Evolutionary conservation across 2,888 invertebrate genomes (phyloP).

Genomic region (Rhingia campestris): DNA sequence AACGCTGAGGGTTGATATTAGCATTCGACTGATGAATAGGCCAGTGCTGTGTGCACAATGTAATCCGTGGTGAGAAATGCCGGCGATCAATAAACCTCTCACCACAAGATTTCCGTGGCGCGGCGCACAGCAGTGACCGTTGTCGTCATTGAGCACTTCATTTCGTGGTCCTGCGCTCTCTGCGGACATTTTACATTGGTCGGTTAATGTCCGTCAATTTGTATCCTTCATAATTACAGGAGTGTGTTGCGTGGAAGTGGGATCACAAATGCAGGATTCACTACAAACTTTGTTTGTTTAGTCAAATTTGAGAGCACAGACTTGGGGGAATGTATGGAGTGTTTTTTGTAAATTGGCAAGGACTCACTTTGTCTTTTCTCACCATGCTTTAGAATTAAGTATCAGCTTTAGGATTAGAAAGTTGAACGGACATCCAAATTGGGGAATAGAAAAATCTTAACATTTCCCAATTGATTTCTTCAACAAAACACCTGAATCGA

Average conservation of each 20-base stretch:
- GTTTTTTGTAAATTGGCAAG: no score
- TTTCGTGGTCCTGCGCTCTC: constrained; percentile 53
- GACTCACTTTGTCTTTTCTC: no score
- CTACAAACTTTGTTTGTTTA: constrained; percentile 13
- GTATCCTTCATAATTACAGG: constrained; percentile 72
- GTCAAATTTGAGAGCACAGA: constrained; percentile 29
- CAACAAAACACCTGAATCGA: no score
- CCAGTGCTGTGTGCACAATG: constrained; percentile 47
- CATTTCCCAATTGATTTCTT: no score
- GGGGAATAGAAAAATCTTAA: no score
- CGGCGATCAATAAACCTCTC: constrained; percentile 71
- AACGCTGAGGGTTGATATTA: constrained; percentile 67
- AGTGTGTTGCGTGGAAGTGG: constrained; percentile 49
- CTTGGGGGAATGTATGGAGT: not conserved
- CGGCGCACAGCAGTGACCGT: constrained; percentile 7
- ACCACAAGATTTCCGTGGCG: constrained; percentile 47
- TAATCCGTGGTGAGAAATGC: constrained; percentile 69
- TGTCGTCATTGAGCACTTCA: constrained; percentile 60
- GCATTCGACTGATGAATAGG: constrained; percentile 63
- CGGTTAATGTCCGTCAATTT: constrained; percentile 70
- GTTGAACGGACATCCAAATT: no score
- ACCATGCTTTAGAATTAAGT: no score
- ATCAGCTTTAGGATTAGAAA: not conserved
- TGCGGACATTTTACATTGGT: constrained; percentile 58
- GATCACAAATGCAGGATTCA: constrained; percentile 34